Evolutionary conservation across 2,797 vertebrate genomes (phyloP).

Genomic region (Xenops minutus): DNA sequence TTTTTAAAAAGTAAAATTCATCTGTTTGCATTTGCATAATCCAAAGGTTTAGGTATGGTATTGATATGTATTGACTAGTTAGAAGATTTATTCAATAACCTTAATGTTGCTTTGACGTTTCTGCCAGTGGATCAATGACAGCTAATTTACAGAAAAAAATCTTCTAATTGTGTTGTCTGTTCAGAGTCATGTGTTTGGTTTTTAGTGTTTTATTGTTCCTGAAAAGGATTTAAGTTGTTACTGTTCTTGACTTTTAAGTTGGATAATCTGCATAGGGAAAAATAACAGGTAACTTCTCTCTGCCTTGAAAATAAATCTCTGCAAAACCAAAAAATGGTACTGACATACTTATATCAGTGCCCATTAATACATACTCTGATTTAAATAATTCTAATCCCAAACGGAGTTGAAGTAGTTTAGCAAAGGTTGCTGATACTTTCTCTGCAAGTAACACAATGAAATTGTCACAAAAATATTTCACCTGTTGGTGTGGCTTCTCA

Average conservation of each 20-base stretch:
- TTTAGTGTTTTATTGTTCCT: background rate
- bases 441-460: background rate
- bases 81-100: background rate
- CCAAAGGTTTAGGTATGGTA: background rate
- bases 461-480: background rate
- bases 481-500: background rate
- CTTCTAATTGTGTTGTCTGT: background rate
- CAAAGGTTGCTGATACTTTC: background rate
- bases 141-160: background rate
- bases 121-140: background rate
- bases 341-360: background rate
- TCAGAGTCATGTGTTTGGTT: background rate
- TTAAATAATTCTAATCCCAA: background rate
- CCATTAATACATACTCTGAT: background rate
- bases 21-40: background rate
- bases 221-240: background rate
- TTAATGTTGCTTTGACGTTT: background rate
- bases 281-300: background rate
- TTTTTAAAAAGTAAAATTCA: background rate
- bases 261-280: background rate
- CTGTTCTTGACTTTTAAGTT: background rate
- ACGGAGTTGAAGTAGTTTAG: background rate
- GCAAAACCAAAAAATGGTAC: background rate
- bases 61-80: background rate
- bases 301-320: background rate